phyloP scores from a whole-genome alignment of 2,888 invertebrate genomes.

The Cyaniris semiargus region DNA sequence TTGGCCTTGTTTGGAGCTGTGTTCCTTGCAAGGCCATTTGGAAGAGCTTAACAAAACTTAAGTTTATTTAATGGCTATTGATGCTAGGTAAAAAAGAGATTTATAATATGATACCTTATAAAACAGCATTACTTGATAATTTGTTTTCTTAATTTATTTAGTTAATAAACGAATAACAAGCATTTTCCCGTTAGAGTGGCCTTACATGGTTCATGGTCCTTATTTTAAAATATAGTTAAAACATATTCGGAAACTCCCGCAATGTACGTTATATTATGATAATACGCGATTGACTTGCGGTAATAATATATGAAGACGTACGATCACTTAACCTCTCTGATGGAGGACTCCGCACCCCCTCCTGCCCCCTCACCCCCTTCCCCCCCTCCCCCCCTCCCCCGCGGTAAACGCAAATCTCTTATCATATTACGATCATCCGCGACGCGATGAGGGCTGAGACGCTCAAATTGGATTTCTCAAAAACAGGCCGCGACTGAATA shows the following conservation, averaged over 20 bases:
- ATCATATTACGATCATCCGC: slow-evolving; percentile 29
- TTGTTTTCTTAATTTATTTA: no score
- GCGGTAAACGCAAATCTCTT: slow-evolving; percentile 24
- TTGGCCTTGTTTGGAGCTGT: no score
- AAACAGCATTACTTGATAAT: no score
- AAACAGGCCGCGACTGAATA: slow-evolving; percentile 26
- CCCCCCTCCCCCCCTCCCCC: not conserved
- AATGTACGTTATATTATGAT: not conserved
- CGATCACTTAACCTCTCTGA: slow-evolving; percentile 26
- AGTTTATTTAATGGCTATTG: no score
- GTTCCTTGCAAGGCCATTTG: no score
- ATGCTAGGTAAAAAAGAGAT: no score
- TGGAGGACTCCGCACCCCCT: not conserved
- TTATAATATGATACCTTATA: no score
- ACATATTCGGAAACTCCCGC: not conserved
- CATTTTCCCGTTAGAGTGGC: no score
- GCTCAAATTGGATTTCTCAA: slow-evolving; percentile 29
- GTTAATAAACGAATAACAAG: no score
- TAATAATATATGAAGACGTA: slow-evolving; percentile 18
- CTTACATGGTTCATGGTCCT: no score
- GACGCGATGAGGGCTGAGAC: slow-evolving; percentile 6
- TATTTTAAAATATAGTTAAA: not conserved
- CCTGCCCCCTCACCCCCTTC: not conserved
- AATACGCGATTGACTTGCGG: not conserved
- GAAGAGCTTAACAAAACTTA: no score